Conservation (phyloP, 37 sponge, comb jelly and placozoan species). For the Bolinopsis microptera region DNA sequence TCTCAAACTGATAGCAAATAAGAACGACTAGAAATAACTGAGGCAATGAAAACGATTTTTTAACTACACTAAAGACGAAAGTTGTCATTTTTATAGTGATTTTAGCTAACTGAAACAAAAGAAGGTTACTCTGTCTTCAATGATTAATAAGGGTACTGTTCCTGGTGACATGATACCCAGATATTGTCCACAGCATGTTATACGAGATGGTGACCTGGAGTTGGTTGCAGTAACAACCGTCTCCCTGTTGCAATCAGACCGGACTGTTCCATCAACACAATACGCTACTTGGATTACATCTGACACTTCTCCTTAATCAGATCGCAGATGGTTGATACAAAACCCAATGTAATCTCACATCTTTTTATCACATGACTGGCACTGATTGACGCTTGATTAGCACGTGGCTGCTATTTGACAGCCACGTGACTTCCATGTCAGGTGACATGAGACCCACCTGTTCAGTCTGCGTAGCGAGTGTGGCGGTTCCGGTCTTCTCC, state of each 20-base stretch:
- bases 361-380: neutral
- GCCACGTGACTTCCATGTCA: too few relatives aligned
- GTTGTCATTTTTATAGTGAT: neutral
- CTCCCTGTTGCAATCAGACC: too few relatives aligned
- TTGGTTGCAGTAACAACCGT: neutral
- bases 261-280: neutral
- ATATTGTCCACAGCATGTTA: neutral
- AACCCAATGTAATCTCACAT: too few relatives aligned
- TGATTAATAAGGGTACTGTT: too few relatives aligned
- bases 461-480: constrained; percentile 6
- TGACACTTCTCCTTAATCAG: neutral
- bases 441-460: constrained; percentile 13
- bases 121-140: neutral
- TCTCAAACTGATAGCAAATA: too few relatives aligned
- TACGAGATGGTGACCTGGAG: neutral
- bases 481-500: constrained; percentile 16
- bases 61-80: too few relatives aligned
- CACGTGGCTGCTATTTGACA: too few relatives aligned
- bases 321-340: too few relatives aligned
- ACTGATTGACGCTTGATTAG: neutral
- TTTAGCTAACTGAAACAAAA: neutral
- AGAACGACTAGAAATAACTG: too few relatives aligned
- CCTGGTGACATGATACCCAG: too few relatives aligned
- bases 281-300: neutral
- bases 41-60: too few relatives aligned